Conservation (phyloP, 2,797 vertebrate species). For the Rhabdophis nuchalis region DNA sequence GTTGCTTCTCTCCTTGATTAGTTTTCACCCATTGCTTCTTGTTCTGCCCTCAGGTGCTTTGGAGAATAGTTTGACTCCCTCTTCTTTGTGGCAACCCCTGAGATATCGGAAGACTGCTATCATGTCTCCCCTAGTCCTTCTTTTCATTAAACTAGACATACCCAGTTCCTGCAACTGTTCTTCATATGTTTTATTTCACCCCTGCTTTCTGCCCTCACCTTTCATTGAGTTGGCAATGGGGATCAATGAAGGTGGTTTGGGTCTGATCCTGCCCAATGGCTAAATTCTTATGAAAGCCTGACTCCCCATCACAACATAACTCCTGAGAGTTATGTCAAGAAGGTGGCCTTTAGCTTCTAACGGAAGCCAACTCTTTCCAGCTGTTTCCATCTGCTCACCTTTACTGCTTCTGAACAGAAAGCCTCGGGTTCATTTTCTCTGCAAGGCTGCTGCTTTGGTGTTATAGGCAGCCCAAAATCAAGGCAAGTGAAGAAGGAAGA, state of each 20-base stretch:
- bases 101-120: no score
- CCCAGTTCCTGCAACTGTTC: no score
- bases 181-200: no score
- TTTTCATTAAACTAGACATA: no score
- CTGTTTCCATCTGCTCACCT: background rate
- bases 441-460: accelerated
- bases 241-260: background rate
- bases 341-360: background rate
- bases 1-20: no score
- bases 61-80: no score
- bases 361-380: background rate
- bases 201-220: background rate
- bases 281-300: background rate
- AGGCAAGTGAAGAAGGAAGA: background rate
- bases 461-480: background rate
- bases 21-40: no score
- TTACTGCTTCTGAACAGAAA: background rate
- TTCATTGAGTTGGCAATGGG: background rate
- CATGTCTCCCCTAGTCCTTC: no score
- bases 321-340: background rate
- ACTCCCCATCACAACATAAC: background rate
- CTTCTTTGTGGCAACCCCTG: no score
- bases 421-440: accelerated
- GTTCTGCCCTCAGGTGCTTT: no score
- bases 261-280: background rate